A percentile compares a stretch with the other conserved stretches of the same genome.
These are phyloP conservation scores for Dysidea cf. avara DNA, from an alignment of 37 sponge, comb jelly and placozoan species.

Conservation along the genomic window DNA sequence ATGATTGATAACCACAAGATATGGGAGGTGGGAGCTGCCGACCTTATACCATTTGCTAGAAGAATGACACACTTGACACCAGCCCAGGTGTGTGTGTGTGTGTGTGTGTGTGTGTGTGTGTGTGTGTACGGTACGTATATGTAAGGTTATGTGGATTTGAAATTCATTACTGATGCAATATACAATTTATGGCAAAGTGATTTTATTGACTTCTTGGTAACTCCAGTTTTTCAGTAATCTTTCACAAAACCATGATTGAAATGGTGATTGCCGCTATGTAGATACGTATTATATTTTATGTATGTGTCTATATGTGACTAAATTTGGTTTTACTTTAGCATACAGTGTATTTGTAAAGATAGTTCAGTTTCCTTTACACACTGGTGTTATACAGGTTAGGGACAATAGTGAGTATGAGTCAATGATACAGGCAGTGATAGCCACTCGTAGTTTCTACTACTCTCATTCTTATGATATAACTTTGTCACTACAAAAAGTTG, in stretches of 20 bases:
- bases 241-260: too few relatives aligned
- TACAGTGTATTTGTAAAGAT: too few relatives aligned
- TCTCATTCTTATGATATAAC: conserved; percentile 69
- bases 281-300: too few relatives aligned
- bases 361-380: too few relatives aligned
- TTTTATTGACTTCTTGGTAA: too few relatives aligned
- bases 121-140: background rate
- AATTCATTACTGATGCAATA: too few relatives aligned
- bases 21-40: conserved; percentile 65
- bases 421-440: conserved; percentile 70
- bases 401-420: conserved; percentile 63
- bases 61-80: conserved; percentile 65
- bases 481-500: conserved; percentile 67
- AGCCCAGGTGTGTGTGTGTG: conserved; percentile 49
- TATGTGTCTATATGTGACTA: too few relatives aligned
- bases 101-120: conserved; percentile 1
- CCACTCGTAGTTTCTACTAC: conserved; percentile 88
- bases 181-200: too few relatives aligned
- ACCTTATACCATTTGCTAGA: conserved; percentile 76
- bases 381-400: conserved; percentile 42
- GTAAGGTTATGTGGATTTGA: background rate
- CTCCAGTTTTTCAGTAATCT: too few relatives aligned
- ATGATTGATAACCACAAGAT: conserved; percentile 64
- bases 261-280: too few relatives aligned
- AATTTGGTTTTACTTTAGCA: too few relatives aligned